Evolutionary conservation across 2,888 invertebrate species (phyloP).

Genomic region (Plutella xylostella): DNA sequence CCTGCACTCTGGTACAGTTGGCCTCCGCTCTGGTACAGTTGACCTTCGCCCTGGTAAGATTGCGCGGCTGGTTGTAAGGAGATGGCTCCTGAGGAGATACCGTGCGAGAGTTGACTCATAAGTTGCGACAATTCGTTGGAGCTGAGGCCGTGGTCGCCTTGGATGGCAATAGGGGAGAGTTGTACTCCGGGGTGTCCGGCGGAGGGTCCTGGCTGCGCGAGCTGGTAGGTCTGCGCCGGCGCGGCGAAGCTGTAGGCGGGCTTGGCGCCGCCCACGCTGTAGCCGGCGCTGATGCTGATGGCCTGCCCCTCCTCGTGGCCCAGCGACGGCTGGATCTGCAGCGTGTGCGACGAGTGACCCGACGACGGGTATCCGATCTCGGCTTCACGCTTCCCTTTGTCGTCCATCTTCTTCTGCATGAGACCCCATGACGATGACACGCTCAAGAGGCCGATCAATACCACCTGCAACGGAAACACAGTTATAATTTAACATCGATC

Average conservation of each 20-base stretch:
- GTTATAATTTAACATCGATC: not conserved
- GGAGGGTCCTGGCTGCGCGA: slow-evolving; percentile 34
- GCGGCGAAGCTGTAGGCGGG: slow-evolving; percentile 39
- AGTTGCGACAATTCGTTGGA: slow-evolving; percentile 46
- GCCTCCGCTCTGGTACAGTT: too few species aligned
- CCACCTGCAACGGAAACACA: slow-evolving; percentile 42
- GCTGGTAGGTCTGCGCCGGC: slow-evolving; percentile 32
- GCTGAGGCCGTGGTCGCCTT: slow-evolving; percentile 35
- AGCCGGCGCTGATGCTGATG: slow-evolving; percentile 58
- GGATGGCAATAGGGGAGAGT: slow-evolving; percentile 48
- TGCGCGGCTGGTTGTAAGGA: slow-evolving; percentile 38
- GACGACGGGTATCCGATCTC: slow-evolving; percentile 34
- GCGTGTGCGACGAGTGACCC: slow-evolving; percentile 18
- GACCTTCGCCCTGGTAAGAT: slow-evolving; percentile 27
- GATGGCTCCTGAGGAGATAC: slow-evolving; percentile 44
- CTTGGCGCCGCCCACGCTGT: slow-evolving; percentile 56
- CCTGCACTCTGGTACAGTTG: too few species aligned
- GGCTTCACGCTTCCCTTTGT: slow-evolving; percentile 58
- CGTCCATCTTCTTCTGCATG: slow-evolving; percentile 39
- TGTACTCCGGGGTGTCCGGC: slow-evolving; percentile 39
- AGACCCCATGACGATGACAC: slow-evolving; percentile 46
- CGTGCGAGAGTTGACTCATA: slow-evolving; percentile 52
- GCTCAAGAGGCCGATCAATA: slow-evolving; percentile 45
- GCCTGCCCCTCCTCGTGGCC: slow-evolving; percentile 51
- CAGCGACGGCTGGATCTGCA: slow-evolving; percentile 21